These are phyloP conservation scores for Hypercompe scribonia DNA, from an alignment of 2,888 invertebrate species.

Conservation along the genomic window DNA sequence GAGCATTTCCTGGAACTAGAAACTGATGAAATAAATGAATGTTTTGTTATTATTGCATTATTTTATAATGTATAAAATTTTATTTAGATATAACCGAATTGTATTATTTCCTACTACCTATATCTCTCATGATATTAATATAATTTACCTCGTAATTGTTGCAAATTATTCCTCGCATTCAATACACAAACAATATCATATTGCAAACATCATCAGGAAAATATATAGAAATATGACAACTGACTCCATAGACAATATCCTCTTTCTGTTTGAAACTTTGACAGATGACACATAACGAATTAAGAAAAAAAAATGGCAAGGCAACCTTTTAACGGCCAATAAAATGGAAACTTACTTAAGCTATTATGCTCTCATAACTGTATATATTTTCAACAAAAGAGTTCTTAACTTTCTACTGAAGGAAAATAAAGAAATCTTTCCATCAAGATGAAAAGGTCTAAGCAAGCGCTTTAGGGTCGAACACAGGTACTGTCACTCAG, in stretches of 20 bases:
- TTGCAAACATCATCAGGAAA: not conserved
- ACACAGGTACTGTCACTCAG: conserved; percentile 19
- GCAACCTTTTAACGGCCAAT: not conserved
- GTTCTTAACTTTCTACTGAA: not conserved
- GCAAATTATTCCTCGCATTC: not conserved
- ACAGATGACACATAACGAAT: not conserved
- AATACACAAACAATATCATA: not conserved
- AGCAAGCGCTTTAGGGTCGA: not conserved
- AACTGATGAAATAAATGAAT: not conserved
- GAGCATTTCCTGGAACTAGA: conserved; percentile 35
- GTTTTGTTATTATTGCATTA: not conserved
- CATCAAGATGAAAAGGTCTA: not conserved
- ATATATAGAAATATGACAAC: not conserved
- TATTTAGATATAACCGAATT: not conserved
- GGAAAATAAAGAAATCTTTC: not conserved
- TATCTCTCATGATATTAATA: not conserved
- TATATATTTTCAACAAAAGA: conserved; percentile 6
- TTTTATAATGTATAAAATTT: conserved; percentile 4
- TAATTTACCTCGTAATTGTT: not conserved
- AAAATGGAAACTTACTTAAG: not conserved
- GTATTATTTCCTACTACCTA: not conserved
- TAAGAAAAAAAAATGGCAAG: not conserved
- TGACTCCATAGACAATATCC: not conserved
- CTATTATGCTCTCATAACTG: not conserved
- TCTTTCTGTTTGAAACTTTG: not conserved